Evolutionary conservation across 2,113 vertebrate genomes (phyloP).

Genomic region (Dascyllus trimaculatus): DNA sequence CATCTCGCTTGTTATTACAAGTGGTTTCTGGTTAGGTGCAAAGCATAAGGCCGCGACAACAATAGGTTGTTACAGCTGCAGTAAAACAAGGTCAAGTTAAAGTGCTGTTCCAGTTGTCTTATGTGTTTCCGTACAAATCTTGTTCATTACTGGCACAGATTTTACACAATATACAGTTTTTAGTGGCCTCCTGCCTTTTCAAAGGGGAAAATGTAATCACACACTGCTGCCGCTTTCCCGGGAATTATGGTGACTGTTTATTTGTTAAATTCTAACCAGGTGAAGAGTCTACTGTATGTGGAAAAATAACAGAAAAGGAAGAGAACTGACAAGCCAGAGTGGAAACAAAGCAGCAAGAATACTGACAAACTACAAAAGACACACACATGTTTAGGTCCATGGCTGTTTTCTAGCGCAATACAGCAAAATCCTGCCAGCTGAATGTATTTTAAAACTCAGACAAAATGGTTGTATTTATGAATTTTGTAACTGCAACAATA

Average conservation of each 20-base stretch:
- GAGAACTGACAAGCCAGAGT: background rate
- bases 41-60: background rate
- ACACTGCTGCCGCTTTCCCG: background rate
- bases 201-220: background rate
- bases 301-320: background rate
- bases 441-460: background rate
- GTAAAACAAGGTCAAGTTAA: conserved; percentile 8
- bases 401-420: background rate
- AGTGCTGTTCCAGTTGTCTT: background rate
- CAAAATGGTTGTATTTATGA: too few relatives aligned
- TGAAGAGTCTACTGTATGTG: background rate
- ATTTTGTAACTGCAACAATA: background rate
- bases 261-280: background rate
- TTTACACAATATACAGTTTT: background rate
- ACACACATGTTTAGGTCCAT: background rate
- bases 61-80: background rate
- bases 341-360: background rate
- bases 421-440: too few relatives aligned
- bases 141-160: background rate
- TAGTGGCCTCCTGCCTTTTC: background rate
- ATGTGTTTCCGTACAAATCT: background rate
- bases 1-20: background rate
- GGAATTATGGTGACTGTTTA: background rate
- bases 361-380: background rate
- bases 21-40: background rate